Evolutionary conservation across 2,888 invertebrate species (phyloP).

Genomic region (Panopea generosa): DNA sequence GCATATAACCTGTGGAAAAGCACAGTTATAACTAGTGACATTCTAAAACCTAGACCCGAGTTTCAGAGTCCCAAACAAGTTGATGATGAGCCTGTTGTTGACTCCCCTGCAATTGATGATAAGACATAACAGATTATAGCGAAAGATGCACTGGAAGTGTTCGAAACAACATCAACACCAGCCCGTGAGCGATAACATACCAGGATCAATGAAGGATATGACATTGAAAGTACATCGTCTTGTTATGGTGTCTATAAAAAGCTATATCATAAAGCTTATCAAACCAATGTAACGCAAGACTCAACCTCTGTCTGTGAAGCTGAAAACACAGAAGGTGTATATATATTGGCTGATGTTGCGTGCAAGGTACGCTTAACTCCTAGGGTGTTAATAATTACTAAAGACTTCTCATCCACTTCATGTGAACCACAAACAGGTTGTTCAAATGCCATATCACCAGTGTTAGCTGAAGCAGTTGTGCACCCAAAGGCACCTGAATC

Average conservation of each 20-base stretch:
- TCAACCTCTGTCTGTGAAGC: no score
- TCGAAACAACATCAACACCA: conserved; percentile 29
- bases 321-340: no score
- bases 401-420: no score
- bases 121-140: conserved; percentile 11
- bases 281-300: no score
- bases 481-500: conserved; percentile 19
- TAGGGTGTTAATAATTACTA: no score
- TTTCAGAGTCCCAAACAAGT: background rate
- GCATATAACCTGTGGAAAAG: conserved; percentile 38
- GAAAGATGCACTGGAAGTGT: conserved; percentile 28
- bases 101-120: background rate
- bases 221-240: conserved; percentile 28
- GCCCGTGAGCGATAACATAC: background rate
- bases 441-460: conserved; percentile 2
- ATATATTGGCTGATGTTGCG: no score
- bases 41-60: conserved; percentile 15
- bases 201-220: conserved; percentile 21
- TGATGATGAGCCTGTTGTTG: background rate
- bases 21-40: conserved; percentile 2
- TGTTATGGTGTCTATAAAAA: conserved; percentile 39
- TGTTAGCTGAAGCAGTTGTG: conserved; percentile 1
- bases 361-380: no score
- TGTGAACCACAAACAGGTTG: background rate
- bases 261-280: conserved; percentile 30